Evolutionary conservation across 2,797 vertebrate genomes (phyloP), one percentile per base, ranked within the genome.

Genomic region (Neosilurus hyrtlii): DNA sequence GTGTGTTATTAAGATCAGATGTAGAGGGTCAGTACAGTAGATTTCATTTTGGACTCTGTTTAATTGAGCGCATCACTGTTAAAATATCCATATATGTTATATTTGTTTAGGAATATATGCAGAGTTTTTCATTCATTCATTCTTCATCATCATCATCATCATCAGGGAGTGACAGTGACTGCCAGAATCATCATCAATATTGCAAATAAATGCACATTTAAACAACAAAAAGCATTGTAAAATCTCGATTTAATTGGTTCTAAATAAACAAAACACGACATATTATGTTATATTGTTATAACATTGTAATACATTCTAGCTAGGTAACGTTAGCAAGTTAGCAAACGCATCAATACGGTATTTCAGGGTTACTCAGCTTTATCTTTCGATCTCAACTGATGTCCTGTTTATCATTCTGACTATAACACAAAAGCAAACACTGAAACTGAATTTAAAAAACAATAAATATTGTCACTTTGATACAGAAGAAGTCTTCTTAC

Each of bases 401-500:
- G 26, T 51, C 16, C 5, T 52, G 54, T 35, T 30, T n/a, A 22
- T 62, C 10, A 16, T 22, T 37, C 43, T 81, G 2, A 63, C 51
- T 35, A 63, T 24, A 22, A 12, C 18, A 22, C 20, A 14, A 73
- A 35, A 43, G 0, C 37, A 20, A 15, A 79, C 24, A 65, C 0
- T 65, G 0, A 52, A 79, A n/a, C 20, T 66, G 18, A 16, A 72
- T 52, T 7, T 30, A 30, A 43, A 22, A 54, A 65, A 79, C 43
- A 24, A n/a, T 10, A 71, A 68, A 61, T 35, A 43, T 1, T n/a
- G 49, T 1, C 56, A 57, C 67, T 73, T 84, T 62, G 9, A 20
- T 51, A 68, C 59, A 88, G 80, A 80, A 43, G 37, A 80, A 81
- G 74, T 80, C 66, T 62, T 71, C 93, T 93, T 91, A 95, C 95